A percentile compares a stretch with the other conserved stretches of the same genome.
Conservation (phyloP, 2,113 vertebrate species). For the Crocuta crocuta region DNA sequence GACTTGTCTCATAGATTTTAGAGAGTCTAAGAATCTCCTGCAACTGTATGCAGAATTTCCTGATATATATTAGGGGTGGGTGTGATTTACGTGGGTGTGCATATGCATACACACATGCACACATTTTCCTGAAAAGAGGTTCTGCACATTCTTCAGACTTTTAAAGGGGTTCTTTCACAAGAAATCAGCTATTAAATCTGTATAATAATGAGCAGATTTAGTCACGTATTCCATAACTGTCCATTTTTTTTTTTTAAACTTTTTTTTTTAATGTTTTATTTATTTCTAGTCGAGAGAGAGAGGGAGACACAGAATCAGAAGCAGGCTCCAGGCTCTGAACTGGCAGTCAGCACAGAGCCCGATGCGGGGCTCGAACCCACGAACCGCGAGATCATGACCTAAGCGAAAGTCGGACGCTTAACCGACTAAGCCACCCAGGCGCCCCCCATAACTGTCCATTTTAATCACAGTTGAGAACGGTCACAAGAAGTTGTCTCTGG, state of each 20-base stretch:
- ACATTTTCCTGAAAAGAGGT: constrained; percentile 3
- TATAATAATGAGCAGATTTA: neutral
- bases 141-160: neutral
- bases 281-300: no score
- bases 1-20: constrained; percentile 21
- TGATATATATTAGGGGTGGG: neutral
- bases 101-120: neutral
- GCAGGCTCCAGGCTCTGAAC: no score
- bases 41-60: neutral
- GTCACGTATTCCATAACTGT: neutral
- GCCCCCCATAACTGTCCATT: neutral
- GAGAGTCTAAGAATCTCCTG: neutral
- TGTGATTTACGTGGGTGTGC: neutral
- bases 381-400: no score
- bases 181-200: neutral
- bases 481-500: neutral
- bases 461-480: neutral
- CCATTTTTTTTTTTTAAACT: no score
- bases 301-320: no score
- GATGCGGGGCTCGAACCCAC: no score
- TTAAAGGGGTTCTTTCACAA: neutral
- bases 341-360: no score
- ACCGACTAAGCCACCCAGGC: no score
- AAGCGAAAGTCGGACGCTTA: no score
- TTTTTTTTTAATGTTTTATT: no score